These are phyloP conservation scores for Thamnaconus septentrionalis DNA, from an alignment of 2,113 vertebrate genomes.

Conservation along the genomic window DNA sequence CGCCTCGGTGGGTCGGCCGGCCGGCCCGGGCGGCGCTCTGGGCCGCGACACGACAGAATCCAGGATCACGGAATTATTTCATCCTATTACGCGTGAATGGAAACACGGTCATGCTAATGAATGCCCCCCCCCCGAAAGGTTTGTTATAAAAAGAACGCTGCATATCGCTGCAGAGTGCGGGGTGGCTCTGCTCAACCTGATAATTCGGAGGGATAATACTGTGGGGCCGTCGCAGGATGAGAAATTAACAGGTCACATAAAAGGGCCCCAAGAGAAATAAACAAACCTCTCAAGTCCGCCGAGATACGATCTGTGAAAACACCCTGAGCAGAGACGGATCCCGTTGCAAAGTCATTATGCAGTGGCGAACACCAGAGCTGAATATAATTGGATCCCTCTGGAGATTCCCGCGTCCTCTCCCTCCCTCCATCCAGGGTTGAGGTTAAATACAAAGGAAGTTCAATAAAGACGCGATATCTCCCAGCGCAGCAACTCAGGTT, in stretches of 20 bases:
- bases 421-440: conserved; percentile 45
- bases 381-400: conserved; percentile 49
- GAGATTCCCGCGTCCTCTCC: conserved; percentile 44
- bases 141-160: no score
- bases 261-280: conserved; percentile 2
- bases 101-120: not conserved
- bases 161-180: not conserved
- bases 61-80: no score
- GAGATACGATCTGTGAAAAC: conserved; percentile 30
- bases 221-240: conserved; percentile 4
- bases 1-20: no score
- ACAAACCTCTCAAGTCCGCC: not conserved
- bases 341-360: conserved; percentile 42
- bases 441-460: conserved; percentile 63
- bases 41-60: no score
- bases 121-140: no score
- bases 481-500: conserved; percentile 30
- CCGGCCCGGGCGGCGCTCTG: no score
- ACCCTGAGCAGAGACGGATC: conserved; percentile 26
- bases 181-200: not conserved
- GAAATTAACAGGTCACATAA: conserved; percentile 6
- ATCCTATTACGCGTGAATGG: no score
- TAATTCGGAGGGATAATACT: conserved; percentile 2
- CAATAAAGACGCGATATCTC: conserved; percentile 53
- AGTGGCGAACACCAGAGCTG: conserved; percentile 26